Evolutionary conservation across 2,113 vertebrate species (phyloP).

Genomic region (Mesembrinibis cayennensis): DNA sequence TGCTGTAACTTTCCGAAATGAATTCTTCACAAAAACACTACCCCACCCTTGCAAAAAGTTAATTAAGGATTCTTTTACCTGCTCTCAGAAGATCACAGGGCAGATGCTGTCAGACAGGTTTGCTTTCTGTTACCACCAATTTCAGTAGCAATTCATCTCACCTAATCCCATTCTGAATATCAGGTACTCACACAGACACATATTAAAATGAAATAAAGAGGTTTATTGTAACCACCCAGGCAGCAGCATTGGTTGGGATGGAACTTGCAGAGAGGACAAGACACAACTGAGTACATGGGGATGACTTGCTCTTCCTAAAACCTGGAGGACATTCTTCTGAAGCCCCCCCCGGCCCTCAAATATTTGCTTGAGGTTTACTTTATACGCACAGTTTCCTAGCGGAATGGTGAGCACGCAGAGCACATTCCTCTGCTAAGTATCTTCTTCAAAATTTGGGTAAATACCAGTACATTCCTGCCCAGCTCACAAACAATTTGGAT

Average conservation of each 20-base stretch:
- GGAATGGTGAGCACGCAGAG: neutral
- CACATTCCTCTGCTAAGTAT: conserved; percentile 16
- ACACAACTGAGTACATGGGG: fast-evolving
- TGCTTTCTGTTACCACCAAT: conserved; percentile 34
- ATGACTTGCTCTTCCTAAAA: neutral
- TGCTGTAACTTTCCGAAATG: neutral
- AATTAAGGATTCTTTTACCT: conserved; percentile 41
- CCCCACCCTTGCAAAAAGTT: conserved; percentile 28
- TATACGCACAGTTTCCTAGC: neutral
- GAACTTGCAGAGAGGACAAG: neutral
- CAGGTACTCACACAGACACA: neutral
- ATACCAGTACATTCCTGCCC: conserved; percentile 28
- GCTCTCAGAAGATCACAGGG: conserved; percentile 31
- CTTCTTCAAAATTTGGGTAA: conserved; percentile 8
- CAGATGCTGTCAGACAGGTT: conserved; percentile 43
- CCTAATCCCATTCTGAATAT: neutral
- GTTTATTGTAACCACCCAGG: neutral
- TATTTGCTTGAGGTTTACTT: conserved; percentile 16
- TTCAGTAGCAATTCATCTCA: conserved; percentile 30
- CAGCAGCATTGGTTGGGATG: neutral
- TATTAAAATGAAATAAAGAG: neutral
- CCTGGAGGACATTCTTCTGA: neutral
- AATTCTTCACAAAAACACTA: neutral
- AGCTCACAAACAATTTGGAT: neutral
- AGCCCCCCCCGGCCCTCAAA: neutral